phyloP scores from a whole-genome alignment of 2,888 invertebrate genomes.

The Theretra japonica region DNA sequence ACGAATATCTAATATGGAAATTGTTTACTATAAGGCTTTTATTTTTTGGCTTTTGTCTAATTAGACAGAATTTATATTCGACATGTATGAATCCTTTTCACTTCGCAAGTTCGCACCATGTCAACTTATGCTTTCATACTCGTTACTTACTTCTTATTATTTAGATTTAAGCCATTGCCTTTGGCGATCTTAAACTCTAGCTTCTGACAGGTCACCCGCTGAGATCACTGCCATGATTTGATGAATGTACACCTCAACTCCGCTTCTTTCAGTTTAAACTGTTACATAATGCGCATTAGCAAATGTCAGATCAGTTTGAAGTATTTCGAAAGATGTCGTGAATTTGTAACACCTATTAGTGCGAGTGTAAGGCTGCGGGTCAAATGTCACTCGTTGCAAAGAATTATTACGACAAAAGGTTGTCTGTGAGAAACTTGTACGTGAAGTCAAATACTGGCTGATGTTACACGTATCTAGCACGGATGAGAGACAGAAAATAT shows the following conservation, averaged over 20 bases:
- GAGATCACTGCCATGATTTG: background rate
- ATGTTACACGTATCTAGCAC: background rate
- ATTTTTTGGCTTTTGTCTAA: too few relatives aligned
- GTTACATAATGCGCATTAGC: slow-evolving; percentile 6
- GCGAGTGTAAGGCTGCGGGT: slow-evolving; percentile 9
- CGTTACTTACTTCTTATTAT: too few relatives aligned
- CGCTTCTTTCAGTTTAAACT: background rate
- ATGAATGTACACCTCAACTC: background rate
- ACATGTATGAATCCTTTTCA: too few relatives aligned
- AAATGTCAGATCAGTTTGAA: slow-evolving; percentile 20
- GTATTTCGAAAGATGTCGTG: slow-evolving; percentile 23
- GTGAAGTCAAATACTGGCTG: background rate
- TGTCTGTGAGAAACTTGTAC: slow-evolving; percentile 21
- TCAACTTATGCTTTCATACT: too few relatives aligned
- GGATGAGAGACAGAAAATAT: background rate
- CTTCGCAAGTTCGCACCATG: too few relatives aligned
- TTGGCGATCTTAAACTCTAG: too few relatives aligned
- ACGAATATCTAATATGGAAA: too few relatives aligned
- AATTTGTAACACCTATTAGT: slow-evolving; percentile 23
- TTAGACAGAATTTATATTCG: too few relatives aligned
- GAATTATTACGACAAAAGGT: slow-evolving; percentile 12
- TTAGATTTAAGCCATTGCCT: too few relatives aligned
- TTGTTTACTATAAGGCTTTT: too few relatives aligned
- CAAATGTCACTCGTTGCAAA: slow-evolving; percentile 25
- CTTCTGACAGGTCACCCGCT: too few relatives aligned